Evolutionary conservation across 2,797 vertebrate genomes (phyloP), one percentile per base, ranked within the genome.

Genomic region (Luscinia luscinia): DNA sequence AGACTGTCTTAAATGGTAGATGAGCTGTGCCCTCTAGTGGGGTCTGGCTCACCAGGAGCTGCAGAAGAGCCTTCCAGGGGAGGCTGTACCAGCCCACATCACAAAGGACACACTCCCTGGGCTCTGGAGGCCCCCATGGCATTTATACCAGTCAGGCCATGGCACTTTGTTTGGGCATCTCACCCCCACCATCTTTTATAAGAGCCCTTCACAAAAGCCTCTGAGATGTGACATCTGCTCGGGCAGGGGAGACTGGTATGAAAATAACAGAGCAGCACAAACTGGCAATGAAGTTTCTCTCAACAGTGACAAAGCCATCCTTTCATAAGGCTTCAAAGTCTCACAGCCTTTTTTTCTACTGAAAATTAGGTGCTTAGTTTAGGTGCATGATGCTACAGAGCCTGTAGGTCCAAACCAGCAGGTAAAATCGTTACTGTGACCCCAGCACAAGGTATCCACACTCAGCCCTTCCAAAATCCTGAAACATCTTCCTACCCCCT

Each of bases 21-120:
- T 15, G 63, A 84, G 85, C 74, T 90, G 67, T 92, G 95, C 94
- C 92, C 92, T 91, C 96, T 96, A 93, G 89, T 36, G 96, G 95
- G 75, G 2, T 57, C 43, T 67, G 80, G 15, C 58, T 87, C 77
- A 3, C 10, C 24, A 6, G 45, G n/a, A 77, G 27, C 69, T 2
- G 6, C 30, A 45, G 13, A 28, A 38, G 18, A 32, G 16, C 28
- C 3, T 2, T 19, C 20, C 18, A 4, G 20, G 57, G 19, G 5
- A 22, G 6, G 23, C 20, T 10, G 13, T 9, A 12, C 51, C 59
- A 32, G 45, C 27, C 23, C 45, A 15, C 2, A 1, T 19, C 45
- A 15, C 27, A 2, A 17, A 12, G 49, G 6, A 9, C 30, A 1
- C 19, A 0, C 11, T 62, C 9, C 28, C 13, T 9, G 18, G 21